Percentiles rank a stretch among this genome's conserved stretches.
phyloP scores from a whole-genome alignment of 2,797 vertebrate genomes.

The Urophycis tenuis region DNA sequence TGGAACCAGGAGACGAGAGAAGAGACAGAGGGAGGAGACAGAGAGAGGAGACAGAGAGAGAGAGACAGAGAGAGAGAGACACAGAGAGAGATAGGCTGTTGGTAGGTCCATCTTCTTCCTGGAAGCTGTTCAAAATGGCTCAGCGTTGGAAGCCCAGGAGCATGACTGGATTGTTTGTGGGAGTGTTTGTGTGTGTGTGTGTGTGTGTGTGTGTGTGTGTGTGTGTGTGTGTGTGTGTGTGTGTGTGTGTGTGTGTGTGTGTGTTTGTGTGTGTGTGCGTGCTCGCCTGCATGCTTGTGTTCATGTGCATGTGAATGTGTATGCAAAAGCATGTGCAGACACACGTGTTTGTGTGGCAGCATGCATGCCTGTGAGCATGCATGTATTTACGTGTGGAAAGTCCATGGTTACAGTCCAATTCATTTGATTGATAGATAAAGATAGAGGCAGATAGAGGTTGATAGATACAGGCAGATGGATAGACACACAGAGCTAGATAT shows the following conservation, averaged over 20 bases:
- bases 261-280: background rate
- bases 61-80: background rate
- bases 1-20: conserved; percentile 52
- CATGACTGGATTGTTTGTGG: conserved; percentile 5
- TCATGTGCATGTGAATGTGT: background rate
- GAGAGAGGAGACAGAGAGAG: background rate
- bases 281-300: background rate
- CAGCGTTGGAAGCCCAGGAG: conserved; percentile 27
- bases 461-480: too few relatives aligned
- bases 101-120: conserved; percentile 43
- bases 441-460: too few relatives aligned
- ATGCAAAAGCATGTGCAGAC: too few relatives aligned
- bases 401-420: conserved; percentile 66
- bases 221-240: background rate
- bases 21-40: background rate
- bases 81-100: conserved; percentile 18
- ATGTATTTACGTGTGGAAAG: background rate
- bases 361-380: background rate
- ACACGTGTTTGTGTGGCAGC: background rate
- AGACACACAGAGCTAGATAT: background rate
- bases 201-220: conserved; percentile 5
- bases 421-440: conserved; percentile 32
- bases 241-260: conserved; percentile 3
- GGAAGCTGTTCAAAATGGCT: conserved; percentile 60
- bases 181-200: conserved; percentile 2